Base-by-base conservation (phyloP, 2,888 invertebrate genomes). In the Eupithecia inturbata region DNA sequence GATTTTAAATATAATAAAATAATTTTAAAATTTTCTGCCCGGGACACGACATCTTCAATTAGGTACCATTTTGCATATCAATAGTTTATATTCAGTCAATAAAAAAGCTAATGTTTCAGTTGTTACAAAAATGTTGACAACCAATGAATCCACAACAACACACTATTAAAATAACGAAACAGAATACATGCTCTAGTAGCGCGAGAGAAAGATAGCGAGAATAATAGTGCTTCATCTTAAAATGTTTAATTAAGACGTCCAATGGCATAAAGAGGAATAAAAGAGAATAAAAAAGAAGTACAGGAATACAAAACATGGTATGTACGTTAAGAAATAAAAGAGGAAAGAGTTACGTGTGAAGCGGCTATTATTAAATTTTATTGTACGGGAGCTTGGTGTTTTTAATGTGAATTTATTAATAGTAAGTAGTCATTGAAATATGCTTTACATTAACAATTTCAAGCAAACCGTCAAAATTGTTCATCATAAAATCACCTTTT, bases 161-260 rank as follows among this genome's bases (percentile, higher is more conserved):
- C 80, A 80, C 79, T 82, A 82, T 82, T 83, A 82, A 82, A 84
- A 81, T 82, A 84, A 83, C 79, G 84, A 84, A 81, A 84, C 81
- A 80, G 82, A 83, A 81, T 78, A 82, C 82, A 78, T 76, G 74
- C 68, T 68, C 66, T 33, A 70, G 70, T 73, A 72, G 77, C 39
- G 82, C 70, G 64, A 80, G 78, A 84, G 79, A 79, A 81, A 82
- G 84, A 82, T 79, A 77, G 76, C 72, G 71, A 73, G 78, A 80
- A 80, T 77, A 73, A 71, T 71, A 73, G 78, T 76, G 76, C 76
- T 79, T 78, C 79, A 75, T 77, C 75, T 78, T 76, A 75, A 80
- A 80, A 79, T 82, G 82, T 80, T 82, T 81, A 82, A 79, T 82
- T 83, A 83, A 79, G 79, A 75, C 74, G 73, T 80, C 77, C 81